These are phyloP conservation scores for Centropus unirufus DNA, from an alignment of 2,113 vertebrate genomes.

Conservation along the genomic window DNA sequence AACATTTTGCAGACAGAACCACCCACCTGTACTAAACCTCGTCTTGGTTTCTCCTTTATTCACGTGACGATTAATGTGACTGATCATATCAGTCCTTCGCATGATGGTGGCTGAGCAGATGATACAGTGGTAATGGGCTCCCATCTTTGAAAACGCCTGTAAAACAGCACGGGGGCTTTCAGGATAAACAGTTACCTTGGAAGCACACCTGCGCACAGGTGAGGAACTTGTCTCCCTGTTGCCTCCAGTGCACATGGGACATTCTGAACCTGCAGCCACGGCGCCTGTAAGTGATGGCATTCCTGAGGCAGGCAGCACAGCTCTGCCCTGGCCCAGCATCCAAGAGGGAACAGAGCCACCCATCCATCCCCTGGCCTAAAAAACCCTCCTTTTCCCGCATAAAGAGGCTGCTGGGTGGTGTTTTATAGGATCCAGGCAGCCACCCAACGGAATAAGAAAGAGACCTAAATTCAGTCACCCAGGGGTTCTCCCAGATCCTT, in stretches of 20 bases:
- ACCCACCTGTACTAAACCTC: conserved; percentile 80
- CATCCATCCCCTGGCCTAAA: not conserved
- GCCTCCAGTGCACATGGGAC: not conserved
- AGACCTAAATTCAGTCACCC: not conserved
- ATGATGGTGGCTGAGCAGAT: conserved; percentile 93
- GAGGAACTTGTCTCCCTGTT: not conserved
- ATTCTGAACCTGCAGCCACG: not conserved
- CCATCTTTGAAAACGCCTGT: conserved; percentile 82
- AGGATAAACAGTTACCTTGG: not conserved
- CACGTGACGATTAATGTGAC: conserved; percentile 91
- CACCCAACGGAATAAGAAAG: not conserved
- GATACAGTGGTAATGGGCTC: conserved; percentile 95
- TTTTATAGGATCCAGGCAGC: not conserved
- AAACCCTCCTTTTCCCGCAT: not conserved
- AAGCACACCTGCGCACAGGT: not conserved
- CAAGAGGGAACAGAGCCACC: not conserved
- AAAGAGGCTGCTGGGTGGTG: not conserved
- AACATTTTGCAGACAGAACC: not conserved
- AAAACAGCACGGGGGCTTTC: not conserved
- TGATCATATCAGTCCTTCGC: conserved; percentile 93
- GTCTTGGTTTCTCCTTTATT: conserved; percentile 95
- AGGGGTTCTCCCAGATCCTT: not conserved
- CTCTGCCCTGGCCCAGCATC: not conserved
- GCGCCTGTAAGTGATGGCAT: not conserved
- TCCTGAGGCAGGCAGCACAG: not conserved